Evolutionary conservation across 53 echinoderm and acorn worm species (phyloP), one percentile per base, ranked within the genome.

Genomic region (Echinarachnius parma): DNA sequence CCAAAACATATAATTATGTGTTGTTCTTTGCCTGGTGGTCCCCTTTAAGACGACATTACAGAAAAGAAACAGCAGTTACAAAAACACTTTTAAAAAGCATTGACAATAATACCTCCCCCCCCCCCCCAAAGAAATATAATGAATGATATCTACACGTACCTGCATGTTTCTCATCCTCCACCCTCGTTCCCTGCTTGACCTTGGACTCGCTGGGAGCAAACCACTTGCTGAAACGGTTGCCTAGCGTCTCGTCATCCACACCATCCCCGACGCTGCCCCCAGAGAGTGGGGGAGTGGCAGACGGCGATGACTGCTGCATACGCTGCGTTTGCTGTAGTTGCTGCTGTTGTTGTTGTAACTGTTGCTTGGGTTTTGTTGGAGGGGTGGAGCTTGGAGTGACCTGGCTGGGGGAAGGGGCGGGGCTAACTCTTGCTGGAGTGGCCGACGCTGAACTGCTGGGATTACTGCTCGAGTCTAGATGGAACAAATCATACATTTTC

Each of bases 181-280:
- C 87, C 25, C 79, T 81, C 8, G 71, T 62, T 18, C 92, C 92
- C 47, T 92, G 92, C 53, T 87, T 80, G 59, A 92, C 78, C 62
- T 87, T 84, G 1, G 81, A 61, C 61, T 92, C 92, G 31, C 92
- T 72, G 1, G 86, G 83, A 1, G 84, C 53, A 60, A 92, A 92
- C 92, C 92, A 92, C 60, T 87, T 87, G 28, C 84, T 84, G 59
- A 92, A 92, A 16, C 87, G 66, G 46, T 92, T 87, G 22, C 87
- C 66, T 27, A 92, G 81, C 14, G 90, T 78, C n/a, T 76, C 58
- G 32, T 69, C 70, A 22, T 53, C 53, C 28, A 65, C 58, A 25
- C 53, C 70, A 22, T 53, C 53, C 28, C 50, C 34, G 7, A 22
- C 62, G 16, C 14, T 54, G 21, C 21, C 63, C 11, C 46, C 7